Evolutionary conservation across 2,888 invertebrate species (phyloP).

Genomic region (Thereva unica): DNA sequence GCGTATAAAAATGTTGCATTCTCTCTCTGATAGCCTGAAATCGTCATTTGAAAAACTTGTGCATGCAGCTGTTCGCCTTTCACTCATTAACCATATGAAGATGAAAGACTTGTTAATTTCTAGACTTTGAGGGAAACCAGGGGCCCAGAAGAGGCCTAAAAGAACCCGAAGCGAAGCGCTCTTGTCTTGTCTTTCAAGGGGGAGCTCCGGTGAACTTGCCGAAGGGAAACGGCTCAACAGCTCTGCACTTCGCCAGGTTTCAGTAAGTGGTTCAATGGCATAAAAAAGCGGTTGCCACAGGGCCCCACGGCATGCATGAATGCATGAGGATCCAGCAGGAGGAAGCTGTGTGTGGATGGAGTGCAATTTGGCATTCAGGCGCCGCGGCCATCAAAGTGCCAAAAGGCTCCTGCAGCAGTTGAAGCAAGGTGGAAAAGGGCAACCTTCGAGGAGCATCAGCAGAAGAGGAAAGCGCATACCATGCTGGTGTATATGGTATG

Average conservation of each 20-base stretch:
- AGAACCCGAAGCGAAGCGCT: not conserved
- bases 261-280: conserved; percentile 25
- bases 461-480: not conserved
- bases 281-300: conserved; percentile 16
- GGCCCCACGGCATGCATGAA: conserved; percentile 24
- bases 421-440: conserved; percentile 2
- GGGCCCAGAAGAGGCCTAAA: not conserved
- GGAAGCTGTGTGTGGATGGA: conserved; percentile 17
- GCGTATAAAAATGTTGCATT: no score
- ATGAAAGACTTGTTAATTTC: no score
- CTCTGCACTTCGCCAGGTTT: conserved; percentile 3
- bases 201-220: conserved; percentile 19
- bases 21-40: no score
- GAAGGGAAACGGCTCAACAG: conserved; percentile 6
- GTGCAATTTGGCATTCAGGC: conserved; percentile 37
- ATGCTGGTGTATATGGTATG: no score
- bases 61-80: no score
- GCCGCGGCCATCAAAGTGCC: conserved; percentile 20
- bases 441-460: not conserved
- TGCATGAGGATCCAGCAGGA: conserved; percentile 9
- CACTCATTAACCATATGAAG: no score
- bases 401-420: not conserved
- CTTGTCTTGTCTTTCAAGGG: conserved; percentile 9
- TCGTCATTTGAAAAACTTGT: no score
- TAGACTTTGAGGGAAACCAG: not conserved